These are phyloP conservation scores for Gila orcuttii DNA, from an alignment of 2,113 vertebrate genomes.

Conservation along the genomic window DNA sequence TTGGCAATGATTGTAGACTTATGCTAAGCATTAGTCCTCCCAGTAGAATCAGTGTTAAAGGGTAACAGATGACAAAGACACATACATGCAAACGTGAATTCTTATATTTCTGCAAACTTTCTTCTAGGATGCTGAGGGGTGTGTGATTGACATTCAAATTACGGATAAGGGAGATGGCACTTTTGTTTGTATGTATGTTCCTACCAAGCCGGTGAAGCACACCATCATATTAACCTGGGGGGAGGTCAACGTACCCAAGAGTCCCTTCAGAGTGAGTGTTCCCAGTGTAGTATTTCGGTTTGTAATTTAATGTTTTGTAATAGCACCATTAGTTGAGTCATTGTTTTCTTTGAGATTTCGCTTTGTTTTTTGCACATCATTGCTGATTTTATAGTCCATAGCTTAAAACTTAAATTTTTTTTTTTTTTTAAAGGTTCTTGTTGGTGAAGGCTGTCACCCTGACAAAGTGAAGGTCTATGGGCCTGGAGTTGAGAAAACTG, in stretches of 20 bases:
- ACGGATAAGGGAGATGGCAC: slow-evolving; percentile 88
- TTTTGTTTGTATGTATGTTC: slow-evolving; percentile 87
- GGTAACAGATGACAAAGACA: background rate
- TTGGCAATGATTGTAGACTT: background rate
- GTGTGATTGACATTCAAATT: slow-evolving; percentile 88
- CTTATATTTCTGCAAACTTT: slow-evolving; percentile 15
- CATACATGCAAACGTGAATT: background rate
- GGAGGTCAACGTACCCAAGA: slow-evolving; percentile 88
- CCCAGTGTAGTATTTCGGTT: background rate
- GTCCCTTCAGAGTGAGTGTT: slow-evolving; percentile 87
- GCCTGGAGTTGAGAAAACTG: slow-evolving; percentile 92
- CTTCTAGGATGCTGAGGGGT: slow-evolving; percentile 87
- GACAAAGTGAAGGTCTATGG: slow-evolving; percentile 90
- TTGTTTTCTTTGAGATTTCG: background rate
- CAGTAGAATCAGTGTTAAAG: background rate
- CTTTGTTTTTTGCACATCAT: background rate
- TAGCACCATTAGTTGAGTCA: background rate
- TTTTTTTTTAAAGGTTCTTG: slow-evolving; percentile 79
- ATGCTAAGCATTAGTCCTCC: background rate
- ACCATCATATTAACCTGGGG: slow-evolving; percentile 94
- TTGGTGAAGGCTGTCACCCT: slow-evolving; percentile 93
- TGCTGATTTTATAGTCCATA: background rate
- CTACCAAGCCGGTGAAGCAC: slow-evolving; percentile 92
- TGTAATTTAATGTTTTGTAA: background rate
- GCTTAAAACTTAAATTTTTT: slow-evolving; percentile 39